phyloP scores from a whole-genome alignment of 1,140 invertebrate species.

The Musca domestica region DNA sequence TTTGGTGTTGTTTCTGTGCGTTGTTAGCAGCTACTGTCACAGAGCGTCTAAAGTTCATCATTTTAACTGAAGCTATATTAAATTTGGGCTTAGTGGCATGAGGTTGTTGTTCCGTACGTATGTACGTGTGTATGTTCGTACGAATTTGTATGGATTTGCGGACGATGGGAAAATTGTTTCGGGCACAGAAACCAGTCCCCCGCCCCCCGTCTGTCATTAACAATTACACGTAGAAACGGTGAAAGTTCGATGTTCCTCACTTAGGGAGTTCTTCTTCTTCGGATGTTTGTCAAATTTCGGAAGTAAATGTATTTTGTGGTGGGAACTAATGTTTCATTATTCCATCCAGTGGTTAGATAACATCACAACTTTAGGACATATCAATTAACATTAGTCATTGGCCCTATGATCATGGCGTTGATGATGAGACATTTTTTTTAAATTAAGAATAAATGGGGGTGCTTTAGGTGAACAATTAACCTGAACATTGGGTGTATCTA shows the following conservation, averaged over 20 bases:
- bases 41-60: slow-evolving; percentile 17
- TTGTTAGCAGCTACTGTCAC: background rate
- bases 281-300: background rate
- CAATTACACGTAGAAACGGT: slow-evolving; percentile 1
- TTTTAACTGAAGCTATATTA: background rate
- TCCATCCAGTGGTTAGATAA: too few relatives aligned
- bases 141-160: background rate
- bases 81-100: slow-evolving; percentile 1
- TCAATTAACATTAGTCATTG: too few relatives aligned
- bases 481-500: too few relatives aligned
- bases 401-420: too few relatives aligned
- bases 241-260: slow-evolving; percentile 10
- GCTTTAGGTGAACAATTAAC: too few relatives aligned
- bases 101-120: background rate
- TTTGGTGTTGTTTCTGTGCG: slow-evolving; percentile 1
- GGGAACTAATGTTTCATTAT: background rate
- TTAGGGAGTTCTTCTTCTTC: background rate
- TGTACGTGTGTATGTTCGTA: too few relatives aligned
- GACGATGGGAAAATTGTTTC: background rate
- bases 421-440: too few relatives aligned
- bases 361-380: too few relatives aligned
- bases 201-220: background rate
- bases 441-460: too few relatives aligned
- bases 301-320: background rate
- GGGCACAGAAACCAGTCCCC: background rate